phyloP scores from a whole-genome alignment of 2,113 vertebrate species.

The Labeo catla region DNA sequence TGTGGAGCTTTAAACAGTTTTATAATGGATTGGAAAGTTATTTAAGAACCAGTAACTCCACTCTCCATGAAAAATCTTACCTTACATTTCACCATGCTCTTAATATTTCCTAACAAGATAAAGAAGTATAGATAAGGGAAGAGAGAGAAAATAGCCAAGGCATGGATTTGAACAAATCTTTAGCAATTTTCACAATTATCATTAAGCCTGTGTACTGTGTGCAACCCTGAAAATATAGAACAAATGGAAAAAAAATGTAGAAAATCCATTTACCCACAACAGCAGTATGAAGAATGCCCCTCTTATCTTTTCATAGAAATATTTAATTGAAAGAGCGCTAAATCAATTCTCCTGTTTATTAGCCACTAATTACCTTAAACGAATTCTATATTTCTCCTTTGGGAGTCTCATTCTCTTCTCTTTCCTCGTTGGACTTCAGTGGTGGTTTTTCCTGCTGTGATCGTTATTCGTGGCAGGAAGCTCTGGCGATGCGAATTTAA shows the following conservation, averaged over 20 bases:
- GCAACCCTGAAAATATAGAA: background rate
- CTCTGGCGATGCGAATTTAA: constrained; percentile 14
- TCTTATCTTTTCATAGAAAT: constrained; percentile 30
- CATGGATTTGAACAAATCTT: constrained; percentile 12
- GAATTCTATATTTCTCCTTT: background rate
- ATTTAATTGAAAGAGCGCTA: constrained; percentile 19
- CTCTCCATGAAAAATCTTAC: constrained; percentile 3
- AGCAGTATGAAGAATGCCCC: constrained; percentile 34
- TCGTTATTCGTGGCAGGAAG: constrained; percentile 1
- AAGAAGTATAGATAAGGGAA: background rate
- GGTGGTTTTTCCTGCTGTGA: constrained; percentile 10
- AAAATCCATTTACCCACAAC: constrained; percentile 31
- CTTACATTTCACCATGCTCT: background rate
- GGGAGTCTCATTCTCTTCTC: background rate
- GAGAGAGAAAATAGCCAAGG: background rate
- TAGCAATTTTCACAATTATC: constrained; percentile 14
- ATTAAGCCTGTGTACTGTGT: constrained; percentile 30
- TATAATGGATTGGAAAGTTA: background rate
- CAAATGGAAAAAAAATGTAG: background rate
- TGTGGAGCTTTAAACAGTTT: background rate
- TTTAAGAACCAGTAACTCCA: constrained; percentile 27
- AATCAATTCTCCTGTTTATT: constrained; percentile 34
- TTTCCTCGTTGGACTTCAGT: constrained; percentile 5
- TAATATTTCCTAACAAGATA: constrained; percentile 5
- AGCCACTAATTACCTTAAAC: constrained; percentile 26